A percentile compares a stretch with the other conserved stretches of the same genome.
These are phyloP conservation scores for Apis cerana DNA, from an alignment of 1,140 invertebrate genomes.

Conservation along the genomic window DNA sequence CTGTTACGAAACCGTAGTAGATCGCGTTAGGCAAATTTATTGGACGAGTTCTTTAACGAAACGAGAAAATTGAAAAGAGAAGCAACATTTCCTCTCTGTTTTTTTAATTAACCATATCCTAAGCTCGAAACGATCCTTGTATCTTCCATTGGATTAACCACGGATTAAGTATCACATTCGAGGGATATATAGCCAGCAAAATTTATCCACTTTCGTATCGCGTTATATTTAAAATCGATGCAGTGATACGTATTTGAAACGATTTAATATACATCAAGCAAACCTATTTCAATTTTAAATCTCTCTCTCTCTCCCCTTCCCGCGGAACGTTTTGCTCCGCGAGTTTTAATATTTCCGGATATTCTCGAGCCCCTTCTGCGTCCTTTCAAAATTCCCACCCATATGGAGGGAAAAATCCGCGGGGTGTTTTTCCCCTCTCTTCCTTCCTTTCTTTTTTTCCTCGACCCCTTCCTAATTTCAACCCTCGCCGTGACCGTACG, in stretches of 20 bases:
- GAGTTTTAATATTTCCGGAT: constrained; percentile 13
- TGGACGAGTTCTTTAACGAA: no score
- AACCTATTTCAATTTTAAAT: constrained; percentile 4
- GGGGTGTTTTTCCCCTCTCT: no score
- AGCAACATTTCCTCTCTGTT: no score
- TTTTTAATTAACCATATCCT: no score
- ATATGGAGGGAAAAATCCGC: not conserved
- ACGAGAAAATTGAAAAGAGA: no score
- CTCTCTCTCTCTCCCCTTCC: not conserved
- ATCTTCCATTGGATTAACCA: no score
- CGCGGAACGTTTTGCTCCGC: not conserved
- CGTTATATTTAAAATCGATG: not conserved
- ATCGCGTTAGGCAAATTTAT: no score
- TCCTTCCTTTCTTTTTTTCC: not conserved
- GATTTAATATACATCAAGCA: not conserved
- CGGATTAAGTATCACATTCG: not conserved
- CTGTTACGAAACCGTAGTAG: no score
- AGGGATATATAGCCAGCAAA: not conserved
- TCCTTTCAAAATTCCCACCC: not conserved
- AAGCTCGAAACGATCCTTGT: no score
- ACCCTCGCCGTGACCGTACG: not conserved
- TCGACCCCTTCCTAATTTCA: constrained; percentile 2
- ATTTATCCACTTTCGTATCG: not conserved
- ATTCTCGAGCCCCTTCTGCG: not conserved
- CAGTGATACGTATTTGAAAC: not conserved